These are phyloP conservation scores for Xyrichtys novacula DNA, from an alignment of 2,797 vertebrate species.

Conservation along the genomic window DNA sequence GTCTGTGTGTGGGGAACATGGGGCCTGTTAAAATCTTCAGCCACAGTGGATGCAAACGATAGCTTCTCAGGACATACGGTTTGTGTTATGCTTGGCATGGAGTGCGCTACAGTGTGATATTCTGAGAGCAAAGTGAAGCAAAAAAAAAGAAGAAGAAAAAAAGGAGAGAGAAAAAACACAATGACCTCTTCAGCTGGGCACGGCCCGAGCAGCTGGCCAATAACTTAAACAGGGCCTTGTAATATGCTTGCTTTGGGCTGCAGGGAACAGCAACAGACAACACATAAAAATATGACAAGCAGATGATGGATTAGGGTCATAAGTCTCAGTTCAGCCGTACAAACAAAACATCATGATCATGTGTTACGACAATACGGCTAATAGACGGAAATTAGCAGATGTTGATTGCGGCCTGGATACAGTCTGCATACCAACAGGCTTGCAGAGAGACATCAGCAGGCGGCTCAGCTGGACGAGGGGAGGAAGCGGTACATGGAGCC, in stretches of 20 bases:
- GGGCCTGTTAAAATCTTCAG: constrained; percentile 89
- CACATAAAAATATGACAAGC: constrained; percentile 89
- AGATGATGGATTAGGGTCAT: constrained; percentile 92
- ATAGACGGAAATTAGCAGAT: constrained; percentile 89
- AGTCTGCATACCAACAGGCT: constrained; percentile 79
- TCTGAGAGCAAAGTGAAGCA: constrained; percentile 78
- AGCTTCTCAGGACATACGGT: constrained; percentile 84
- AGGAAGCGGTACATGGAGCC: constrained; percentile 49
- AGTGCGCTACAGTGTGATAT: constrained; percentile 83
- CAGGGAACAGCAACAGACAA: constrained; percentile 86
- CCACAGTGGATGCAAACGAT: constrained; percentile 78
- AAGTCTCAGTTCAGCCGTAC: constrained; percentile 90
- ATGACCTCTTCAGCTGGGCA: constrained; percentile 91
- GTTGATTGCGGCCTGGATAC: constrained; percentile 84
- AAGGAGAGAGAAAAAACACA: constrained; percentile 76
- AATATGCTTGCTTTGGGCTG: constrained; percentile 84
- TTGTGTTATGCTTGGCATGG: constrained; percentile 89
- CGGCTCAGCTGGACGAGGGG: constrained; percentile 30
- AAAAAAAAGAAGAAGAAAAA: constrained; percentile 38
- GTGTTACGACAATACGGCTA: constrained; percentile 88
- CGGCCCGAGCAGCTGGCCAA: constrained; percentile 90
- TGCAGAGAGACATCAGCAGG: constrained; percentile 37
- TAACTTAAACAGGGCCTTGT: constrained; percentile 90
- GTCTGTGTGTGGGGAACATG: constrained; percentile 52
- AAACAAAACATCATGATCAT: constrained; percentile 89